Evolutionary conservation across 2,113 vertebrate genomes (phyloP).

Genomic region (Pelvicachromis taeniatus): DNA sequence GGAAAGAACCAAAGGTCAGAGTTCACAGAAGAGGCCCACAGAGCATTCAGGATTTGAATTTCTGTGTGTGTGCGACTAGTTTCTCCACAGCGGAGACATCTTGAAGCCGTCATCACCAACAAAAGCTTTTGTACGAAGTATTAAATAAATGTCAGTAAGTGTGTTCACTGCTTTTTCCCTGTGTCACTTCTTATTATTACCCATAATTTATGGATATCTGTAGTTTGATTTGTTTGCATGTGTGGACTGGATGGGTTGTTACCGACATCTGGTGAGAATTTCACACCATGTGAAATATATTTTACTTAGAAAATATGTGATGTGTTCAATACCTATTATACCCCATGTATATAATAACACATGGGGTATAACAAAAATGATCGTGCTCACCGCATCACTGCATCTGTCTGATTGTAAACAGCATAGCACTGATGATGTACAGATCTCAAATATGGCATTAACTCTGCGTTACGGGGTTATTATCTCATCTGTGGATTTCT

Average conservation of each 20-base stretch:
- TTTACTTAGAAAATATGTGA: background rate
- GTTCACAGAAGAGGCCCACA: background rate
- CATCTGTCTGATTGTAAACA: background rate
- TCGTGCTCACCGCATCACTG: background rate
- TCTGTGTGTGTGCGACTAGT: background rate
- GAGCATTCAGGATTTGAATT: background rate
- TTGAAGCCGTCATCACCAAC: background rate
- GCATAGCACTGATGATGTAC: background rate
- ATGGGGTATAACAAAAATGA: background rate
- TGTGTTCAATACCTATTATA: accelerated
- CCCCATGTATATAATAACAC: background rate
- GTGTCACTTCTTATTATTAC: background rate
- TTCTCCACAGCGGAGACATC: background rate
- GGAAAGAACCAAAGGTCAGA: background rate
- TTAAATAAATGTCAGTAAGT: background rate
- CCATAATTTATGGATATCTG: background rate
- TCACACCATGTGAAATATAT: background rate
- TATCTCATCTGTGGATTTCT: background rate
- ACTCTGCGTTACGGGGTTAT: background rate
- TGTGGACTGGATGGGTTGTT: accelerated
- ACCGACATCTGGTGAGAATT: background rate
- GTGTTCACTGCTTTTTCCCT: background rate
- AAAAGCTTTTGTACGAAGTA: accelerated
- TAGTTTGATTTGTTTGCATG: background rate
- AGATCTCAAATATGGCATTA: background rate